Conservation (phyloP, 2,888 invertebrate genomes). For the Sepioteuthis lessoniana region DNA sequence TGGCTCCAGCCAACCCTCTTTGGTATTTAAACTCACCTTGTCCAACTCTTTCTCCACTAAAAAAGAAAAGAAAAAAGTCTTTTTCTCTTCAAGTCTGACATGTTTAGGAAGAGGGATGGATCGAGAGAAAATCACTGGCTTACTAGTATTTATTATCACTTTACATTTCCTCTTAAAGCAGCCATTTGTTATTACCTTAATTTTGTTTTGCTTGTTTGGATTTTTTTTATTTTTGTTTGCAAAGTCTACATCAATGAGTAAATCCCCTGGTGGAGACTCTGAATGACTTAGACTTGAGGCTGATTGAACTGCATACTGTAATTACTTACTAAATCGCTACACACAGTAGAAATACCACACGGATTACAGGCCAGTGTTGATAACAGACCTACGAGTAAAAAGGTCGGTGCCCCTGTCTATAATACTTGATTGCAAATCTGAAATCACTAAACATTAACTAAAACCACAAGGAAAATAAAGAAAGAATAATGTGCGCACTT, state of each 20-base stretch:
- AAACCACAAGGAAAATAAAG: not conserved
- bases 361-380: conserved; percentile 8
- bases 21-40: not conserved
- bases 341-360: not conserved
- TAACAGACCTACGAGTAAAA: not conserved
- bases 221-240: not conserved
- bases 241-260: conserved; percentile 20
- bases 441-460: not conserved
- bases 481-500: not conserved
- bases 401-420: not conserved
- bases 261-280: not conserved
- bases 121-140: not conserved
- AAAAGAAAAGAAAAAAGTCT: too few relatives aligned
- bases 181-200: not conserved
- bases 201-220: not conserved
- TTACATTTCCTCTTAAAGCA: not conserved
- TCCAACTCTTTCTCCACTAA: not conserved
- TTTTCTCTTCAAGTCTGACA: not conserved
- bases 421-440: not conserved
- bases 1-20: not conserved
- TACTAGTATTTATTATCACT: not conserved
- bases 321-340: conserved; percentile 8
- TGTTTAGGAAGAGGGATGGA: not conserved
- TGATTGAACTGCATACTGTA: conserved; percentile 8
- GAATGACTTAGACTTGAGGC: conserved; percentile 18